A percentile compares a stretch with the other conserved stretches of the same genome.
Evolutionary conservation across 1,140 invertebrate genomes (phyloP).

Genomic region (Hyles euphorbiae): DNA sequence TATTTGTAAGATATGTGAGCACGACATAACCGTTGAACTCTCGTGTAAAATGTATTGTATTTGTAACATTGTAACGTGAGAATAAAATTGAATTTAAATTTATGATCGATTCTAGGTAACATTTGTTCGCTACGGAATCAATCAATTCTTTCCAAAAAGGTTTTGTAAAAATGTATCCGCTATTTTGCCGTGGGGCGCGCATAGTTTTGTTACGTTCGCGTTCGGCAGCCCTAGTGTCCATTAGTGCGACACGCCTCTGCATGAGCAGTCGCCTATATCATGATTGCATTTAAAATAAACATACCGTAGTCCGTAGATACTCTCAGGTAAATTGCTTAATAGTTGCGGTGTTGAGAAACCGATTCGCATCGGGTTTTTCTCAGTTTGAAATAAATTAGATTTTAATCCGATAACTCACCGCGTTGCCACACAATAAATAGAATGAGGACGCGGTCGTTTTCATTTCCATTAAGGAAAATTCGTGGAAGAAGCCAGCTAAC

Average conservation of each 20-base stretch:
- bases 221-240: constrained; percentile 14
- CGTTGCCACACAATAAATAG: constrained; percentile 4
- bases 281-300: constrained; percentile 26
- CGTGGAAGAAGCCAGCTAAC: too few species aligned
- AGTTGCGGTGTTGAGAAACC: constrained; percentile 13
- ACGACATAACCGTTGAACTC: too few species aligned
- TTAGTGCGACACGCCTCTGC: constrained; percentile 28
- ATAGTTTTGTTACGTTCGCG: too few species aligned
- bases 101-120: too few species aligned
- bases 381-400: constrained; percentile 21
- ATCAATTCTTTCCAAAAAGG: too few species aligned
- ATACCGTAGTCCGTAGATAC: constrained; percentile 8
- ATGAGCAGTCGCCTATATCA: constrained; percentile 15
- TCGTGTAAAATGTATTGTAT: too few species aligned
- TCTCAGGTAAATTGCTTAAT: constrained; percentile 16
- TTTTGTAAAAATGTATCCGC: too few species aligned
- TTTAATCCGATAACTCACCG: constrained; percentile 7
- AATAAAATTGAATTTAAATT: too few species aligned
- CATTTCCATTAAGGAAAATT: constrained; percentile 1
- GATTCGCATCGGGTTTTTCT: constrained; percentile 17
- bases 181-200: too few species aligned
- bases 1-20: too few species aligned
- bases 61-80: too few species aligned
- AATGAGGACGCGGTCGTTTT: constrained; percentile 2
- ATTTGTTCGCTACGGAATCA: too few species aligned